Evolutionary conservation across 2,888 invertebrate genomes (phyloP), one percentile per base, ranked within the genome.

Genomic region (Spodoptera exigua): DNA sequence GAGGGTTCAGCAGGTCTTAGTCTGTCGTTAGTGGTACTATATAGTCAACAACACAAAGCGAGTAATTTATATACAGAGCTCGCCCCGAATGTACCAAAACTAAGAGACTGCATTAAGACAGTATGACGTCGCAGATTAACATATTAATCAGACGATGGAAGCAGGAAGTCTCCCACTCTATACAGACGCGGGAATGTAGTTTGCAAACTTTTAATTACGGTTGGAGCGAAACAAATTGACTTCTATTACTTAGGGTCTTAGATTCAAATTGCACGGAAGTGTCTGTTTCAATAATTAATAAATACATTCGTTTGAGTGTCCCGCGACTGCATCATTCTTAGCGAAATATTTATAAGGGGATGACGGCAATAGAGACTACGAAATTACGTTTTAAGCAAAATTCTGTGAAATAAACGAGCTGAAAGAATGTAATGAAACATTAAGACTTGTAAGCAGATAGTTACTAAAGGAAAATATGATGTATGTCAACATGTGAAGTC

Each of bases 111-210:
- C 78, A 79, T 79, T 76, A 77, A 81, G 77, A 78, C 76, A 68
- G 70, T 70, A 74, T 79, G 75, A 79, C 72, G 70, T 67, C 54
- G 57, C 39, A 66, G 76, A 84, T 85, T 85, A 83, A 77, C 84
- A 84, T 85, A 83, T 83, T 84, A 84, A 84, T 80, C 79, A 81
- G 78, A 41, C 45, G 66, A 36, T 51, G 59, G 72, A 56, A 67
- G 63, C 51, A 67, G 61, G 64, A 67, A 67, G 43, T 69, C 70
- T 56, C 43, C 37, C 48, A 58, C 67, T 64, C 54, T 55, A 54
- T 62, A 69, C 62, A 68, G 70, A 49, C 47, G 49, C 52, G 58
- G 61, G 74, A 62, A 70, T 66, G 47, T 65, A 62, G 63, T 74
- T 65, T 36, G 59, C 58, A 53, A 76, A 76, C 61, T 76, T 72